These are phyloP conservation scores for Diadophis punctatus DNA, from an alignment of 2,113 vertebrate species.

Conservation along the genomic window DNA sequence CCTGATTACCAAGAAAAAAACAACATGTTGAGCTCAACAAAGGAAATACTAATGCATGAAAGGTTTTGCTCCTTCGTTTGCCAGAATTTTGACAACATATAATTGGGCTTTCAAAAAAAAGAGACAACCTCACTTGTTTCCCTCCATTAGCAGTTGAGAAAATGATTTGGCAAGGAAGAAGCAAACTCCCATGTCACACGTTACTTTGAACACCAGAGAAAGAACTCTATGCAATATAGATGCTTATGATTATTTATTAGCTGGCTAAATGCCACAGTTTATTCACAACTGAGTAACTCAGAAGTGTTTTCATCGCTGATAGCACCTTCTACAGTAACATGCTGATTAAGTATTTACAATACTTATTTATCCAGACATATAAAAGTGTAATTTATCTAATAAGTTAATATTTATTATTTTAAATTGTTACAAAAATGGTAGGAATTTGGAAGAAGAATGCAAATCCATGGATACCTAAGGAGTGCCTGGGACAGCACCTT, in stretches of 20 bases:
- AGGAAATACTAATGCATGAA: not conserved
- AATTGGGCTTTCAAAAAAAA: not conserved
- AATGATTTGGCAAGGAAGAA: not conserved
- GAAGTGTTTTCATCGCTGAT: not conserved
- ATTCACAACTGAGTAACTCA: not conserved
- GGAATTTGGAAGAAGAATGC: no score
- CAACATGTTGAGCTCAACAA: not conserved
- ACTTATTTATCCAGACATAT: not conserved
- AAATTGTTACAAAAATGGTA: not conserved
- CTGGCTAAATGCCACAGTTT: not conserved
- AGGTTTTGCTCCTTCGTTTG: not conserved
- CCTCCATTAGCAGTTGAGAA: not conserved
- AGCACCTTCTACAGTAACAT: not conserved
- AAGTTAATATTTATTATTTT: not conserved
- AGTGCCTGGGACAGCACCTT: not conserved
- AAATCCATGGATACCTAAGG: not conserved
- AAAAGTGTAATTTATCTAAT: not conserved
- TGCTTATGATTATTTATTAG: not conserved
- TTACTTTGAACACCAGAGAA: not conserved
- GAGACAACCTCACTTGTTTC: not conserved
- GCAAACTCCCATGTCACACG: not conserved
- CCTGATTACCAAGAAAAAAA: not conserved
- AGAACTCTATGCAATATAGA: not conserved
- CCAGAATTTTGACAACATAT: not conserved
- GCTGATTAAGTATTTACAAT: not conserved